Percentiles rank a stretch among this genome's conserved stretches.
Evolutionary conservation across 2,888 invertebrate genomes (phyloP).

Genomic region (Elgonia sp.): DNA sequence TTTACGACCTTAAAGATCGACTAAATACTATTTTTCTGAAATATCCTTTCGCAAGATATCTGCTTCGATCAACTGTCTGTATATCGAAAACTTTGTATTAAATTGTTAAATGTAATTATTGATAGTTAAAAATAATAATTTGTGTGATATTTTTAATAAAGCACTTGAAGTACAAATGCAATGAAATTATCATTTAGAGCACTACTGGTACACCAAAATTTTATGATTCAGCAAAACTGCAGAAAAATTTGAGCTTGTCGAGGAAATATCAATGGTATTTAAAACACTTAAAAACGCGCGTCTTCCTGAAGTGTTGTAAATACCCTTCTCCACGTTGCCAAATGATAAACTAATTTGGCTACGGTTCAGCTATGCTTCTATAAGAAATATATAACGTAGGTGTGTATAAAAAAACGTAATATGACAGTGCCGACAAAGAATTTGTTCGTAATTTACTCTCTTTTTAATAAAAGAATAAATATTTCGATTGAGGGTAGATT

Average conservation of each 20-base stretch:
- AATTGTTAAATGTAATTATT: too few relatives aligned
- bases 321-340: constrained; percentile 60
- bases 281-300: constrained; percentile 47
- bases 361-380: constrained; percentile 66
- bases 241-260: constrained; percentile 3
- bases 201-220: background rate
- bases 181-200: too few relatives aligned
- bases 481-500: too few relatives aligned
- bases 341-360: constrained; percentile 72
- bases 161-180: too few relatives aligned
- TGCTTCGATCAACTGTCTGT: too few relatives aligned
- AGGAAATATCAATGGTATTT: constrained; percentile 41
- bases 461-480: background rate
- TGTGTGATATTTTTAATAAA: too few relatives aligned
- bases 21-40: too few relatives aligned
- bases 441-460: constrained; percentile 33
- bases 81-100: too few relatives aligned
- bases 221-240: background rate
- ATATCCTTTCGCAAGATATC: too few relatives aligned
- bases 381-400: constrained; percentile 62
- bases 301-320: constrained; percentile 60
- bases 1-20: too few relatives aligned
- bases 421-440: constrained; percentile 56
- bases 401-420: constrained; percentile 56
- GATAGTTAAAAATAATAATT: too few relatives aligned